Conservation (phyloP, 2,113 vertebrate genomes). For the Dolichallabes microphthalmus region DNA sequence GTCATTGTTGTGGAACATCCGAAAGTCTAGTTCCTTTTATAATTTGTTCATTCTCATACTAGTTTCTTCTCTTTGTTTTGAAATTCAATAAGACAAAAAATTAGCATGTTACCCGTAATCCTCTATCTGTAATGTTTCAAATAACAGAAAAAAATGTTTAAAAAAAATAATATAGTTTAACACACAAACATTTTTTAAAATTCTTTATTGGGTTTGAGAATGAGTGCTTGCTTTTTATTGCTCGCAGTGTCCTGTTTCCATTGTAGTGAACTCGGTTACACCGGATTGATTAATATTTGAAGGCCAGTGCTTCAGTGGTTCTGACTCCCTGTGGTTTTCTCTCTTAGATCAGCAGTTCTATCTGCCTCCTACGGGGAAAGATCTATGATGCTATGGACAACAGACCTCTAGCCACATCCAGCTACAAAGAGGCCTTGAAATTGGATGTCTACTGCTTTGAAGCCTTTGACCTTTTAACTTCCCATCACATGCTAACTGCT, state of each 20-base stretch:
- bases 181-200: neutral
- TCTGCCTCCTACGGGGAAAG: slow-evolving; percentile 94
- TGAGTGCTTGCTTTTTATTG: neutral
- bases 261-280: too few relatives aligned
- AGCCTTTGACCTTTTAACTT: slow-evolving; percentile 97
- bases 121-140: neutral
- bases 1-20: neutral
- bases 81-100: neutral
- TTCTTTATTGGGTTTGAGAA: neutral
- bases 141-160: neutral
- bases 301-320: slow-evolving; percentile 38
- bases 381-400: slow-evolving; percentile 99
- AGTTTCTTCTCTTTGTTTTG: neutral
- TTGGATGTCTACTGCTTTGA: slow-evolving; percentile 99
- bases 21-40: neutral
- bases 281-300: slow-evolving; percentile 23
- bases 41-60: neutral
- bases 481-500: slow-evolving; percentile 97
- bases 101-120: neutral
- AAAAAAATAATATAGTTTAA: neutral
- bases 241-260: neutral
- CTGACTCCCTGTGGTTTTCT: slow-evolving; percentile 58
- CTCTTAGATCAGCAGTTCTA: slow-evolving; percentile 92
- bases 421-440: slow-evolving; percentile 98
- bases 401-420: slow-evolving; percentile 89